Evolutionary conservation across 2,888 invertebrate species (phyloP).

Genomic region (Metopia argyrocephala): DNA sequence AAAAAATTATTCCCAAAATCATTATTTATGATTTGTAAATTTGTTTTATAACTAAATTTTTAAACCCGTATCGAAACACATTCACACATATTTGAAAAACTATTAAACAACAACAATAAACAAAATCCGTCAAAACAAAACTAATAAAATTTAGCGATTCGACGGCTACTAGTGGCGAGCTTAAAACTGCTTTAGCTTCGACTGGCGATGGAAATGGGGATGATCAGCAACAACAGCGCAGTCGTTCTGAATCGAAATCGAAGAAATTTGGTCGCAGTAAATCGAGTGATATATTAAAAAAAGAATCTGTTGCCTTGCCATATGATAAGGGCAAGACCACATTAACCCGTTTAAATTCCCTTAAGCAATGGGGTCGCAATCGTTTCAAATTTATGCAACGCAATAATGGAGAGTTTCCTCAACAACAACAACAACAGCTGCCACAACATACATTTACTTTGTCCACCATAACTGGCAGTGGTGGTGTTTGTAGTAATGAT

Average conservation of each 20-base stretch:
- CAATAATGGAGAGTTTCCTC: slow-evolving; percentile 77
- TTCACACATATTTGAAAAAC: slow-evolving; percentile 13
- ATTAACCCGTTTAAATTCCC: slow-evolving; percentile 83
- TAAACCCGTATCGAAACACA: slow-evolving; percentile 28
- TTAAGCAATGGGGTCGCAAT: slow-evolving; percentile 92
- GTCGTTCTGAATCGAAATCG: slow-evolving; percentile 67
- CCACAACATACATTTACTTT: slow-evolving; percentile 72
- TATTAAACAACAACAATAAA: slow-evolving; percentile 39
- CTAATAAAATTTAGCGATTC: slow-evolving; percentile 68
- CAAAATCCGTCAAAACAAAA: slow-evolving; percentile 18
- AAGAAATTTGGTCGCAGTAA: slow-evolving; percentile 82
- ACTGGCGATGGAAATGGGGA: slow-evolving; percentile 62
- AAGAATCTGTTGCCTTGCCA: slow-evolving; percentile 78
- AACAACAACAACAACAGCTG: slow-evolving; percentile 71
- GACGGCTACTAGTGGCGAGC: slow-evolving; percentile 67
- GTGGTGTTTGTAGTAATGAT: slow-evolving; percentile 71
- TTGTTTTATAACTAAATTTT: slow-evolving; percentile 39
- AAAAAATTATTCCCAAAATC: slow-evolving; percentile 41
- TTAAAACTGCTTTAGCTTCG: slow-evolving; percentile 67
- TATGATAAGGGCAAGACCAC: slow-evolving; percentile 79
- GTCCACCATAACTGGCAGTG: slow-evolving; percentile 73
- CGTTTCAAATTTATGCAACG: slow-evolving; percentile 86
- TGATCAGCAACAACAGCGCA: slow-evolving; percentile 21
- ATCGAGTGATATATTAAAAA: slow-evolving; percentile 88
- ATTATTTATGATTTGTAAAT: slow-evolving; percentile 44